A percentile compares a stretch with the other conserved stretches of the same genome.
Conservation (phyloP, 2,113 vertebrate genomes). For the Lontra canadensis region DNA sequence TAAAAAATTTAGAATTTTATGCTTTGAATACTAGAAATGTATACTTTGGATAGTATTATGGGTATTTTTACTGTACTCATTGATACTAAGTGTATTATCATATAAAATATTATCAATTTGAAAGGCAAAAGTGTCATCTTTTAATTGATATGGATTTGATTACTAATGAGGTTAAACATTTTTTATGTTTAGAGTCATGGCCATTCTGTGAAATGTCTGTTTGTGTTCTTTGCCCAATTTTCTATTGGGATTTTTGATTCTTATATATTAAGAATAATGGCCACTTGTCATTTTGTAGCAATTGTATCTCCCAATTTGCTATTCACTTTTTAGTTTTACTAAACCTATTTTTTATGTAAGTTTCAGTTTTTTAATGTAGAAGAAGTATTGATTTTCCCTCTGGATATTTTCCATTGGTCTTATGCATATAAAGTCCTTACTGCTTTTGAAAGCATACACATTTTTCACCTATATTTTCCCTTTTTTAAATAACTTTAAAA, state of each 20-base stretch:
- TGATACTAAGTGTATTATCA: background rate
- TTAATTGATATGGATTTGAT: background rate
- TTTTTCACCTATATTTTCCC: background rate
- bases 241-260: background rate
- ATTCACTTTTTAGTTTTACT: background rate
- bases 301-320: background rate
- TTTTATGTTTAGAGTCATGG: background rate
- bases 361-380: background rate
- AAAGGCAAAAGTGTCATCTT: background rate
- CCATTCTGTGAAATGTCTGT: background rate
- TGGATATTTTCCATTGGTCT: background rate
- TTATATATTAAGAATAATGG: background rate
- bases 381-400: background rate
- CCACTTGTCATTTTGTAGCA: background rate
- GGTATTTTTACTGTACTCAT: background rate
- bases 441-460: background rate
- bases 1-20: background rate
- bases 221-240: background rate
- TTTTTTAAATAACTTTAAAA: no score
- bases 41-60: background rate
- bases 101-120: background rate
- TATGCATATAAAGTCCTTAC: conserved; percentile 20
- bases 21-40: background rate
- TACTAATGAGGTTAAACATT: background rate
- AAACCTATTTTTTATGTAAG: background rate